Evolutionary conservation across 1,140 invertebrate species (phyloP).

Genomic region (Contarinia nasturtii): DNA sequence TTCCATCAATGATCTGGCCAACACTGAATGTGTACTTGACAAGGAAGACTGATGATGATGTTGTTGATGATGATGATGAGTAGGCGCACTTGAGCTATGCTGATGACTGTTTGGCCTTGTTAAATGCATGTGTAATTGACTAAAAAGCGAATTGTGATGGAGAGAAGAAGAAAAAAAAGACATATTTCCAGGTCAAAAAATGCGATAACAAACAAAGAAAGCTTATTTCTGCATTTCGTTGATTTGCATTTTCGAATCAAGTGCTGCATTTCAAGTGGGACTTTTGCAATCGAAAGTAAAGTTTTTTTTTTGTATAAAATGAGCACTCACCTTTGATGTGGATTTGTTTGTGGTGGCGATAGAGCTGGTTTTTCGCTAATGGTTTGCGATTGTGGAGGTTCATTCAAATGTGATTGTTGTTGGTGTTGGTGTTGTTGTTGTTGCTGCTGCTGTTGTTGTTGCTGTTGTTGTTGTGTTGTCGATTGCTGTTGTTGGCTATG

Average conservation of each 20-base stretch:
- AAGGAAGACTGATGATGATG: slow-evolving; percentile 30
- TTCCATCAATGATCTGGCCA: slow-evolving; percentile 74
- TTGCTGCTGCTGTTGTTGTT: too few relatives aligned
- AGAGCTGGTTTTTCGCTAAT: slow-evolving; percentile 3
- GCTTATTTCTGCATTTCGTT: too few relatives aligned
- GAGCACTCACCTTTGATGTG: too few relatives aligned
- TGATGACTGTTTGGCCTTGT: slow-evolving; percentile 15
- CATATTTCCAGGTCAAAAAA: background rate
- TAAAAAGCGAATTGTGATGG: slow-evolving; percentile 15
- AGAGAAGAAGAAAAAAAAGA: slow-evolving; percentile 6
- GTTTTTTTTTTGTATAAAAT: too few relatives aligned
- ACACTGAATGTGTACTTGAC: slow-evolving; percentile 67
- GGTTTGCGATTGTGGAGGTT: too few relatives aligned
- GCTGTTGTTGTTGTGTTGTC: slow-evolving; percentile 13
- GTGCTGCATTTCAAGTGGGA: too few relatives aligned
- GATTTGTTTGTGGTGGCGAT: slow-evolving; percentile 12
- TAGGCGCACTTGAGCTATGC: slow-evolving; percentile 9
- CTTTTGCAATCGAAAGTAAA: too few relatives aligned
- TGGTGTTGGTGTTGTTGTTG: slow-evolving; percentile 1
- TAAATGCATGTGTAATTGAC: slow-evolving; percentile 29
- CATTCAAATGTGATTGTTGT: too few relatives aligned
- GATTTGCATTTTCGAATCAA: too few relatives aligned
- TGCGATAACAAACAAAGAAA: too few relatives aligned
- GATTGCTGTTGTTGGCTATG: slow-evolving; percentile 5
- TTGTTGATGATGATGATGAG: too few relatives aligned